Conservation (phyloP, 2,888 invertebrate species). For the Epistrophe grossulariae region DNA sequence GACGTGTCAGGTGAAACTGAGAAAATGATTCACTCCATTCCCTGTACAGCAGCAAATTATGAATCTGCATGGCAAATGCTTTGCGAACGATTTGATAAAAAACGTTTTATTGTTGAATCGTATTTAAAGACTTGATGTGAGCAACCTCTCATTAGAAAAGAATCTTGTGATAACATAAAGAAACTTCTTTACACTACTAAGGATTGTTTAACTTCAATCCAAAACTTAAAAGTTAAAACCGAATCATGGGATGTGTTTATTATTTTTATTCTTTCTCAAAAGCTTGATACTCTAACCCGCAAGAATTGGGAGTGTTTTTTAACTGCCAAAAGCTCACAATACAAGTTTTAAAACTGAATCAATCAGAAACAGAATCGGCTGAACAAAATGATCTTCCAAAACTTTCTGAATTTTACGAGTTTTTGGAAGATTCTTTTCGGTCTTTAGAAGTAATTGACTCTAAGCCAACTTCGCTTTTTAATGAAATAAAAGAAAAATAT, state of each 20-base stretch:
- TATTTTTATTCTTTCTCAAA: slow-evolving; percentile 11
- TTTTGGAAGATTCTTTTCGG: slow-evolving; percentile 18
- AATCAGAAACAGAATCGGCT: no score
- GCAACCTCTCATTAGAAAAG: background rate
- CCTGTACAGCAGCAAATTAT: slow-evolving; percentile 3
- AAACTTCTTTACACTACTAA: slow-evolving; percentile 18
- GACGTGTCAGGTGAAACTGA: background rate
- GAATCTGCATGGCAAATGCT: slow-evolving; percentile 26
- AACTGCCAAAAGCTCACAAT: background rate
- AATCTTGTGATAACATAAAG: background rate
- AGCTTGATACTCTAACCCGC: no score
- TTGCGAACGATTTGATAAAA: background rate
- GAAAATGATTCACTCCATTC: slow-evolving; percentile 3
- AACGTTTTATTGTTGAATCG: slow-evolving; percentile 23
- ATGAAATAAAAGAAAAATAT: no score
- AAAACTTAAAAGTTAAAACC: background rate
- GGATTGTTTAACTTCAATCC: slow-evolving; percentile 14
- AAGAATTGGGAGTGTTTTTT: background rate
- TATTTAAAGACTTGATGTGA: slow-evolving; percentile 20
- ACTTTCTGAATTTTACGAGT: background rate
- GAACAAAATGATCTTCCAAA: slow-evolving; percentile 2
- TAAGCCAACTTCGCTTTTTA: no score
- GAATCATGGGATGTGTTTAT: slow-evolving; percentile 1
- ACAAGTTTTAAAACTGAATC: background rate
- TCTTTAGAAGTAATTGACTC: no score